Percentiles rank a stretch among this genome's conserved stretches.
Evolutionary conservation across 2,113 vertebrate species (phyloP).

Genomic region (Platanista minor): DNA sequence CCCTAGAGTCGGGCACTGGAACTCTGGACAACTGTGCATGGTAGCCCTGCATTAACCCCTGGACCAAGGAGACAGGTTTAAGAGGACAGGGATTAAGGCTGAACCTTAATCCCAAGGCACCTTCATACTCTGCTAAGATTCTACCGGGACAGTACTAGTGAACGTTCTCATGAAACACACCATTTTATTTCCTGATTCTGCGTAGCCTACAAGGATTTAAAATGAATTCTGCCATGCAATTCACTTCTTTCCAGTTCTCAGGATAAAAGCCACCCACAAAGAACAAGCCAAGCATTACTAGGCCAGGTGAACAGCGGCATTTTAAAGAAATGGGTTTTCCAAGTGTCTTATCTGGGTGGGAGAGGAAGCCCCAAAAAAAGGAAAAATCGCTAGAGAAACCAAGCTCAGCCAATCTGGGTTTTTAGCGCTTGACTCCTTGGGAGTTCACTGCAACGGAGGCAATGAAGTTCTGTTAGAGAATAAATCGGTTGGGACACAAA

Average conservation of each 20-base stretch:
- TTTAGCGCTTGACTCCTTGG: not conserved
- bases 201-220: not conserved
- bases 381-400: not conserved
- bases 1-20: no score
- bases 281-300: not conserved
- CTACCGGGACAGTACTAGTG: not conserved
- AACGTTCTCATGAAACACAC: not conserved
- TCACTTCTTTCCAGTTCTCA: not conserved
- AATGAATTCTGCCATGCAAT: not conserved
- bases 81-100: no score
- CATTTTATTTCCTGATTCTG: not conserved
- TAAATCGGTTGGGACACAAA: slow-evolving; percentile 57
- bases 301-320: not conserved
- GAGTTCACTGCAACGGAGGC: not conserved
- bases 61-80: not conserved
- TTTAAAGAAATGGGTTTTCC: slow-evolving; percentile 39
- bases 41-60: not conserved
- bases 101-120: not conserved
- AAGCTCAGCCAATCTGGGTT: not conserved
- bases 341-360: not conserved
- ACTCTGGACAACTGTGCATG: fast-evolving
- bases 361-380: not conserved
- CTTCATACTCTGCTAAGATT: not conserved
- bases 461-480: slow-evolving; percentile 56
- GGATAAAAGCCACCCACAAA: slow-evolving; percentile 3